Evolutionary conservation across 2,888 invertebrate genomes (phyloP), one percentile per base, ranked within the genome.

Genomic region (Volucella inanis): DNA sequence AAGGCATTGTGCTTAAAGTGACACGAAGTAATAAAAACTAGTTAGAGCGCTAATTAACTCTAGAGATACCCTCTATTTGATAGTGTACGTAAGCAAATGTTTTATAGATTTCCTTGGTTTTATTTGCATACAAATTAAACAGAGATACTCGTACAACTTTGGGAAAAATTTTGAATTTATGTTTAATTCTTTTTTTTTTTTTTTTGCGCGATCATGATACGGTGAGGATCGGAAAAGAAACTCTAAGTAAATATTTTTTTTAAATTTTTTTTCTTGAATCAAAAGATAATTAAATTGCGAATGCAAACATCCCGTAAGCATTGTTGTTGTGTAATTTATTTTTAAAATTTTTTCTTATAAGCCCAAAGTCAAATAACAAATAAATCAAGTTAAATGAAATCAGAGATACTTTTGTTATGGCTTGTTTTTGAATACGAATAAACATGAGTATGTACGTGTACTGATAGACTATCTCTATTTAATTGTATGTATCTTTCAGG

Each of bases 151-250:
- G 4, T 8, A 4, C 4, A 22, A 22, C 14, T 18, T 9, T 4
- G 18, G 12, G 14, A 15, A 43, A 57, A 12, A 72, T 70, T 75
- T 67, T 62, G n/a, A n/a, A n/a, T 22, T 68, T 68, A 47, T 55
- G 14, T 6, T n/a, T 41, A 8, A 38, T 14, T 22, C 41, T 74
- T 41, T 61, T 45, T 54, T 70, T 57, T 41, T 31, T 12, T 39
- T 12, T 71, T 74, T 62, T 49, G 64, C 59, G 61, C 75, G 75
- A 70, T 84, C 84, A 70, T 84, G 70, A 79, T 75, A 79, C 70
- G 22, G 75, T 68, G 50, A 6, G 52, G 50, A 45, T 65, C 70
- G 55, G 41, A 52, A 10, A 38, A 45, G 8, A 18, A 43, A 38
- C 47, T 6, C 18, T 50, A 41, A 8, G 49, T 15, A 70, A 55